phyloP scores from a whole-genome alignment of 2,797 vertebrate genomes.

The Mormyrops boulengeri region DNA sequence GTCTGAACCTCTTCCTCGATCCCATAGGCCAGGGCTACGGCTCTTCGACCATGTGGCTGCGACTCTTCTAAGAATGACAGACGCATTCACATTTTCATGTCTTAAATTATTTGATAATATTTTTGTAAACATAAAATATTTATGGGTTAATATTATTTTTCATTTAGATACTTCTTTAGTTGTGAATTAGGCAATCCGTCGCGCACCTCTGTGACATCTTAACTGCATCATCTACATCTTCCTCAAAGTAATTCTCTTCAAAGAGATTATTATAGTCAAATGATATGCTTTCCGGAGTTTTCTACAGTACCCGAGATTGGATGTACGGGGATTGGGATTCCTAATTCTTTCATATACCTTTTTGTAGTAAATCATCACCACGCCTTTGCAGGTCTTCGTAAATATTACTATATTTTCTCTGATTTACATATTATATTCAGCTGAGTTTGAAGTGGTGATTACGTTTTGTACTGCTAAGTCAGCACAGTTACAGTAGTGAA shows the following conservation, averaged over 20 bases:
- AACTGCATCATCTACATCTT: not conserved
- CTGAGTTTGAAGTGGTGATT: not conserved
- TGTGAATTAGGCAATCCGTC: not conserved
- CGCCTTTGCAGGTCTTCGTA: not conserved
- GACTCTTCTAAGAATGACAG: not conserved
- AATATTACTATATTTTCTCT: not conserved
- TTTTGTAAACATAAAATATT: not conserved
- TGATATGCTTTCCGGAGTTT: not conserved
- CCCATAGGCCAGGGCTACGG: not conserved
- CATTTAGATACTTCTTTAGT: not conserved
- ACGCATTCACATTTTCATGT: not conserved
- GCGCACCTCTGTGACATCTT: not conserved
- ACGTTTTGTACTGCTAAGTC: not conserved
- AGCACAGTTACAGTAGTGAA: not conserved
- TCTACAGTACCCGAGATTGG: not conserved
- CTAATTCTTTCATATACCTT: not conserved
- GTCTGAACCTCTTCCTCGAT: slow-evolving; percentile 40
- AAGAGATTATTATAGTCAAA: not conserved
- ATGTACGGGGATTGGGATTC: not conserved
- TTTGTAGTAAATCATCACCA: not conserved
- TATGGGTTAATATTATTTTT: not conserved
- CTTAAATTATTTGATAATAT: not conserved
- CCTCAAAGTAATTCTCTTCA: not conserved
- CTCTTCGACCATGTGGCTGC: not conserved
- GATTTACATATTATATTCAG: not conserved